Evolutionary conservation across 2,888 invertebrate genomes (phyloP).

Genomic region (Tetanocera ferruginea): DNA sequence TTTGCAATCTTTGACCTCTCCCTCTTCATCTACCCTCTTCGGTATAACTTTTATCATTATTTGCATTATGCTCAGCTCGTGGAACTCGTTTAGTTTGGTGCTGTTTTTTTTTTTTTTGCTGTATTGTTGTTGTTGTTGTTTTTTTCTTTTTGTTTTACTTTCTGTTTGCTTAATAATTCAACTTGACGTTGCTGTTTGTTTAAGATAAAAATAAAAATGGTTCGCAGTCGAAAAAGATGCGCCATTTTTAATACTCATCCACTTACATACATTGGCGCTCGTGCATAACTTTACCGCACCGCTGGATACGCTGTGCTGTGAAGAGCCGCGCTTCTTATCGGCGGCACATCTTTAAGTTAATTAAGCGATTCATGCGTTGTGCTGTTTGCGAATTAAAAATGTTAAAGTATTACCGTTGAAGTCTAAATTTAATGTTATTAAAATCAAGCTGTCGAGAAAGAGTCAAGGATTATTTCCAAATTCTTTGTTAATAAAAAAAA

Average conservation of each 20-base stretch:
- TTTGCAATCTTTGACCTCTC: neutral
- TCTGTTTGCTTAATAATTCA: slow-evolving; percentile 19
- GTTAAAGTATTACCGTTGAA: neutral
- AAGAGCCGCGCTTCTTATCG: slow-evolving; percentile 12
- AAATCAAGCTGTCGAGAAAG: too few species aligned
- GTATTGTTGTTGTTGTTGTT: neutral
- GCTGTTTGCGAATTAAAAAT: slow-evolving; percentile 1
- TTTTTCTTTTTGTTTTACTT: neutral
- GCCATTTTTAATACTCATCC: slow-evolving; percentile 22
- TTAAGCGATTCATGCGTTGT: slow-evolving; percentile 29
- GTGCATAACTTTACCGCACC: neutral
- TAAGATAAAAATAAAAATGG: slow-evolving; percentile 21
- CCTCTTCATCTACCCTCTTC: neutral
- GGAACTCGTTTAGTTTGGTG: slow-evolving; percentile 3
- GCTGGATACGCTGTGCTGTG: neutral
- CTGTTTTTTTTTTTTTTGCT: neutral
- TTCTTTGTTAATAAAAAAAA: too few species aligned
- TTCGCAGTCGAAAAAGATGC: neutral
- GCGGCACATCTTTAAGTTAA: slow-evolving; percentile 20
- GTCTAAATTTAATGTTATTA: neutral
- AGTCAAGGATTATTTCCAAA: too few species aligned
- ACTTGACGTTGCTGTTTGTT: slow-evolving; percentile 18
- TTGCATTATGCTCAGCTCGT: slow-evolving; percentile 21
- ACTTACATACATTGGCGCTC: neutral
- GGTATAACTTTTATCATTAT: slow-evolving; percentile 7